These are phyloP conservation scores for Pachyrhynchus sulphureomaculatus DNA, from an alignment of 1,140 invertebrate species.

Conservation along the genomic window DNA sequence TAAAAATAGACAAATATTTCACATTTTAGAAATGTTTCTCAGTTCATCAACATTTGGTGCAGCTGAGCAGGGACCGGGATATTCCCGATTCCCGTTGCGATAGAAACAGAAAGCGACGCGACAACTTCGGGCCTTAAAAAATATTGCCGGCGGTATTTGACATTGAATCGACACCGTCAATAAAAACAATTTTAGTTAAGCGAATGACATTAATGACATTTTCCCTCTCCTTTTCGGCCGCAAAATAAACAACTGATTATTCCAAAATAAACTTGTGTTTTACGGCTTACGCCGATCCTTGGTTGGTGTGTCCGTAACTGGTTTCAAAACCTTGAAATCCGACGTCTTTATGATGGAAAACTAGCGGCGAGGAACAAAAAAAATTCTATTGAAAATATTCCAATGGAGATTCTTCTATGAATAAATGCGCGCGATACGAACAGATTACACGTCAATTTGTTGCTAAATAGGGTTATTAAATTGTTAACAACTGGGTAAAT, in stretches of 20 bases:
- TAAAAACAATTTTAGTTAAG: neutral
- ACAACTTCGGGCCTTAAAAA: too few species aligned
- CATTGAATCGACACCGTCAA: too few species aligned
- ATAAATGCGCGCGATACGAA: too few species aligned
- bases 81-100: too few species aligned
- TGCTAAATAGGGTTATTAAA: too few species aligned
- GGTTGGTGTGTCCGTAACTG: neutral
- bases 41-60: too few species aligned
- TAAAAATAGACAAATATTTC: too few species aligned
- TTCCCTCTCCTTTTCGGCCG: neutral
- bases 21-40: too few species aligned
- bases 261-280: neutral
- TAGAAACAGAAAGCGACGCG: too few species aligned
- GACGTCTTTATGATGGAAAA: neutral
- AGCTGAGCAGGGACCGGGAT: too few species aligned
- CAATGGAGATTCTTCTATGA: too few species aligned
- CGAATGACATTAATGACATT: neutral
- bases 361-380: neutral
- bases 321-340: neutral
- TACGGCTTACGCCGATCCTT: constrained; percentile 1
- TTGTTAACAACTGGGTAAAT: neutral
- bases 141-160: neutral
- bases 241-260: neutral
- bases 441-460: too few species aligned
- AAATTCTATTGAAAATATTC: neutral